Evolutionary conservation across 23 tunicate genomes (phyloP).

Genomic region (Botrylloides violaceus): DNA sequence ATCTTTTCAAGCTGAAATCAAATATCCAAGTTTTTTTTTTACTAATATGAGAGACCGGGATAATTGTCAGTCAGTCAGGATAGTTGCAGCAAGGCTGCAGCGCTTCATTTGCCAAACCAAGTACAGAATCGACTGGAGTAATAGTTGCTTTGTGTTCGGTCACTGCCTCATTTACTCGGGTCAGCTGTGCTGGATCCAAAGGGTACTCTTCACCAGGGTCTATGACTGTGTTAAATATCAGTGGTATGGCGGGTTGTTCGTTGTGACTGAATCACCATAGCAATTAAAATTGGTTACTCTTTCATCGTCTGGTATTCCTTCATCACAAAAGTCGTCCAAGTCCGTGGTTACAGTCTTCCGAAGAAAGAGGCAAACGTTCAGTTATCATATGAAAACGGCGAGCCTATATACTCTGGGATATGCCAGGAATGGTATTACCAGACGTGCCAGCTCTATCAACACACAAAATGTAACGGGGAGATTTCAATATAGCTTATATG

Average conservation of each 20-base stretch:
- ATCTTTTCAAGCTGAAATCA: too few species aligned
- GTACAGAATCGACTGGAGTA: neutral
- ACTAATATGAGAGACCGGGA: too few species aligned
- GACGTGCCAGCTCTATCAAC: too few species aligned
- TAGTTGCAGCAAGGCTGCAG: conserved; percentile 51
- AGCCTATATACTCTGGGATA: too few species aligned
- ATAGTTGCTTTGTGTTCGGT: conserved; percentile 24
- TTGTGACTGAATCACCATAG: neutral
- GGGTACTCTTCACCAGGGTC: conserved; percentile 60
- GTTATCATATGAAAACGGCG: too few species aligned
- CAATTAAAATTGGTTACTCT: conserved; percentile 8
- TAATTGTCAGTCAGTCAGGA: too few species aligned
- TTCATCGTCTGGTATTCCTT: conserved; percentile 18
- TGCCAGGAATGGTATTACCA: too few species aligned
- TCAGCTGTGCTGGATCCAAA: conserved; percentile 18
- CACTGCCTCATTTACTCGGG: neutral
- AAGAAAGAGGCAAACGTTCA: too few species aligned
- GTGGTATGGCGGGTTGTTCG: conserved; percentile 59
- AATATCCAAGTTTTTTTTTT: too few species aligned
- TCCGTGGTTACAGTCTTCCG: neutral
- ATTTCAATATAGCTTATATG: too few species aligned
- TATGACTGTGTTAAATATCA: conserved; percentile 40
- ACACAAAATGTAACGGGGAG: too few species aligned
- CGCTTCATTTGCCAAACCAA: conserved; percentile 2
- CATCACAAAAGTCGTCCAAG: neutral